Base-by-base conservation (phyloP, 2,888 invertebrate species). In the Drosophila anomalata region DNA sequence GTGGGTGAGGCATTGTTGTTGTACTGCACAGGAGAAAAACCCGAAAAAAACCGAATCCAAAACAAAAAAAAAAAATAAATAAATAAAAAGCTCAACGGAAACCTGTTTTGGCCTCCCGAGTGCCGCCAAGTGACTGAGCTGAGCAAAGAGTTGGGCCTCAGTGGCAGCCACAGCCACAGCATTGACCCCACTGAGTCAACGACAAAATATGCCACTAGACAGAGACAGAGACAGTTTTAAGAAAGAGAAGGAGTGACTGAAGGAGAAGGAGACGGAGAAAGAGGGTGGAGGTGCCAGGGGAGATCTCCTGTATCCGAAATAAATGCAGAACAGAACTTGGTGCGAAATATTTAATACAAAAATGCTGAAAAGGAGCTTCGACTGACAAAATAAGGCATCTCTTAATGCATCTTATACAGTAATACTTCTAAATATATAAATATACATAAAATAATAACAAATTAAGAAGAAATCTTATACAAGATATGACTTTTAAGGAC, bases 281-380 rank as follows among this genome's bases (percentile, higher is more conserved):
- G 47, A 48, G 17, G 17, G 17, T 17, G 17, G 17, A 17, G 17
- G 17, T 17, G 61, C 62, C 52, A 50, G 52, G 59, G 70, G 83
- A 75, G 79, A 82, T 73, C 75, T 54, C 48, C 68, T 71, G 72
- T 76, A 79, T 85, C 81, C 76, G 77, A 89, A 89, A 78, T 79
- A 89, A 62, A 77, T 85, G 77, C 89, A 86, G 87, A 88, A 86
- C 86, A 86, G 87, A 88, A 86, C 86, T 83, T 88, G 83, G 88
- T 88, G 83, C 88, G 87, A 84, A 84, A 86, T 79, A 86, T 84
- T 84, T 83, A 84, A 86, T 83, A 79, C 84, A 77, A 71, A 86
- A 88, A 77, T 85, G 75, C 56, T 67, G 56, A 65, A 69, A 68
- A 69, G 57, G 58, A 69, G 68, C 33, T 51, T 46, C 12, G 57